phyloP scores from a whole-genome alignment of 2,888 invertebrate species.

The Lycia hirtaria region DNA sequence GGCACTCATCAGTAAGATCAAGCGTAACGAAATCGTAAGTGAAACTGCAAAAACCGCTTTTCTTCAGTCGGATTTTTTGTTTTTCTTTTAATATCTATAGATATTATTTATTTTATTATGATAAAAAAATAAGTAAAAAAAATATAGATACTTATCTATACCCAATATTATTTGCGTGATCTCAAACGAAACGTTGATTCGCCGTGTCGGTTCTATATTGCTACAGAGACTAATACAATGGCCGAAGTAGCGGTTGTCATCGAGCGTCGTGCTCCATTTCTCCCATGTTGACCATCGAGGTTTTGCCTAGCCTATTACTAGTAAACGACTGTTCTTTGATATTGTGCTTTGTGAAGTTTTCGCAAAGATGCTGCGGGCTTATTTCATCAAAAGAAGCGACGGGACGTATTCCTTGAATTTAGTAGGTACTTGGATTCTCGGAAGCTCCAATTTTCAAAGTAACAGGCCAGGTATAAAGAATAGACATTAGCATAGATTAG shows the following conservation, averaged over 20 bases:
- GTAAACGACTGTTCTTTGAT: conserved; percentile 27
- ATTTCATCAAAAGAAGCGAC: not conserved
- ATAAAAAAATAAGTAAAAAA: too few species aligned
- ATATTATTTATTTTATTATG: too few species aligned
- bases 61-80: too few species aligned
- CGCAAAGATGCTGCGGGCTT: not conserved
- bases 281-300: conserved; percentile 40
- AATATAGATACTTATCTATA: too few species aligned
- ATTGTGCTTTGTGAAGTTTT: not conserved
- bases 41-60: too few species aligned
- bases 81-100: too few species aligned
- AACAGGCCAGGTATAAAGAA: too few species aligned
- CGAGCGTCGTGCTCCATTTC: conserved; percentile 57
- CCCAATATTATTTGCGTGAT: too few species aligned
- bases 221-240: conserved; percentile 48
- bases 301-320: conserved; percentile 37
- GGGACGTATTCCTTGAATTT: not conserved
- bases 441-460: not conserved
- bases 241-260: conserved; percentile 52
- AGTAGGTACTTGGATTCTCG: not conserved
- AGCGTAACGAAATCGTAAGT: too few species aligned
- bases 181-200: not conserved
- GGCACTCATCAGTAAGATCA: too few species aligned
- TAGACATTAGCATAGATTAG: too few species aligned
- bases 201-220: conserved; percentile 21